Evolutionary conservation across 2,113 vertebrate genomes (phyloP), one percentile per base, ranked within the genome.

Genomic region (Donacobius atricapilla): DNA sequence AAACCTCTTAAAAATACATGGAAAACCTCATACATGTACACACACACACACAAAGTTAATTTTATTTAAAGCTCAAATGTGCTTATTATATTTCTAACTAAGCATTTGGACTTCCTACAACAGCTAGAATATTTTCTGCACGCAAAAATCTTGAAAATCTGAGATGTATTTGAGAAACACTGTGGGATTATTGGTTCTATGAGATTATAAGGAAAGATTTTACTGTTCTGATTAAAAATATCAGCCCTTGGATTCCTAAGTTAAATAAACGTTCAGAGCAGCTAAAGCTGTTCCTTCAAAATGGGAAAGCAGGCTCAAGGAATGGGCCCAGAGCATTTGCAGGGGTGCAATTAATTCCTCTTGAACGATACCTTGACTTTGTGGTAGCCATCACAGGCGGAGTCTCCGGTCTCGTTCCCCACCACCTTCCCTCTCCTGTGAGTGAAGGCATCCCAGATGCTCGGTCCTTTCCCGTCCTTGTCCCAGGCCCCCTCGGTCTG

Each of bases 401-500:
- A 97, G 81, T 99, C 99, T 53, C 98, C 99, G 0, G 98, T 99
- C 40, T 99, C 97, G 5, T 98, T 99, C 78, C 96, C 94, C 3
- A 98, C 92, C 64, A 98, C 98, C 70, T 97, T 98, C 42, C 98
- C 99, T 73, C 98, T 98, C 42, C 97, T 97, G 87, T 99, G 99
- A 12, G 98, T 98, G 90, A 99, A 99, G 92, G 93, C 97, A 5
- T 99, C 99, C 99, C 99, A 99, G 95, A 99, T 99, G 93, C 99
- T 99, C 27, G 98, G 97, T 76, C 99, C 99, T 98, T 99, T 99
- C 78, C 99, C 98, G 61, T 99, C 99, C 94, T 98, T 98, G 97
- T 99, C 98, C 99, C 99, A 99, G 76, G 99, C 99, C 57, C 99
- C 99, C 97, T 99, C 99, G 1, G 99, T 99, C 97, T 99, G 99